Conservation (phyloP, 2,113 vertebrate genomes). For the Mus musculus region GRCm39 chr13:32189001-32189500, state of each 20-base stretch:
- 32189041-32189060: not conserved
- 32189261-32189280: not conserved
- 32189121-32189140: not conserved
- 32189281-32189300: not conserved
- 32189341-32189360: conserved; percentile 65
- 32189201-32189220: conserved; percentile 56
- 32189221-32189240: conserved; percentile 47
- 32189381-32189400: conserved; percentile 77
- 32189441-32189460: conserved; percentile 79
- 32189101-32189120: not conserved
- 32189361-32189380: conserved; percentile 69
- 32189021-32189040: not conserved
- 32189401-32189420: conserved; percentile 68
- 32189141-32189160: no score
- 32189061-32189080: not conserved
- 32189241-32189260: conserved; percentile 18
- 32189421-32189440: conserved; percentile 78
- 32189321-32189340: conserved; percentile 11
- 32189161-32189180: not conserved
- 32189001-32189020: not conserved
- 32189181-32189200: not conserved
- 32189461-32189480: conserved; percentile 82
- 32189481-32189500: conserved; percentile 80
- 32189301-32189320: not conserved
- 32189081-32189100: not conserved